Evolutionary conservation across 1,140 invertebrate species (phyloP), one percentile per base, ranked within the genome.

Genomic region (Apocrypta bakeri): DNA sequence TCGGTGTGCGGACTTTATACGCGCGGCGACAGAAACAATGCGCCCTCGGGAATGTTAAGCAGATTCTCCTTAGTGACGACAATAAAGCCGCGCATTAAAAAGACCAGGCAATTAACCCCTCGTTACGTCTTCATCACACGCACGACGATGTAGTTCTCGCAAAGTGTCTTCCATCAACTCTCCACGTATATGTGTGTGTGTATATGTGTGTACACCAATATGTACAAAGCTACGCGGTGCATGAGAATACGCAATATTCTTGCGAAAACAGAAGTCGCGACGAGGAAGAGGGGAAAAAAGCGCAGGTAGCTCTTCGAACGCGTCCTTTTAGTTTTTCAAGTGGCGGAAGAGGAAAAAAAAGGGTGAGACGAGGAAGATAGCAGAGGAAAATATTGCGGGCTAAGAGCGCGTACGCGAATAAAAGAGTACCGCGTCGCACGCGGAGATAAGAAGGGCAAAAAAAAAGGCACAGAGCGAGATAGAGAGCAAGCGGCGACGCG

Each of bases 361-460:
- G 31, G 14, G 68, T 29, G 21, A 42, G 66, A n/a, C n/a, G n/a
- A n/a, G n/a, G n/a, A n/a, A 69, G 78, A 78, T 72, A 71, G 79
- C n/a, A 40, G 72, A 64, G 48, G 76, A 31, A 82, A 80, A 81
- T 79, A 69, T 84, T 75, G 84, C 75, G 77, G 78, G 83, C 74
- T 82, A 84, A 82, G 71, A 68, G 83, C 56, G 40, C 63, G 66
- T 27, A 81, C 4, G 63, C 40, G 40, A 63, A 79, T 74, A 75
- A 84, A 69, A 74, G 76, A 69, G 80, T 68, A 78, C 83, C 69
- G 84, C 82, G 27, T 0, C 11, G 21, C 40, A 1, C 21, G 4
- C 3, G 31, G 24, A 68, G 29, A 37, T 31, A 72, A 68, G 48
- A 64, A 72, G 68, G 1, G 17, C 12, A 14, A 11, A 8, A 24